A percentile compares a stretch with the other conserved stretches of the same genome.
Evolutionary conservation across 2,797 vertebrate species (phyloP).

Genomic region (Nyctibius grandis): DNA sequence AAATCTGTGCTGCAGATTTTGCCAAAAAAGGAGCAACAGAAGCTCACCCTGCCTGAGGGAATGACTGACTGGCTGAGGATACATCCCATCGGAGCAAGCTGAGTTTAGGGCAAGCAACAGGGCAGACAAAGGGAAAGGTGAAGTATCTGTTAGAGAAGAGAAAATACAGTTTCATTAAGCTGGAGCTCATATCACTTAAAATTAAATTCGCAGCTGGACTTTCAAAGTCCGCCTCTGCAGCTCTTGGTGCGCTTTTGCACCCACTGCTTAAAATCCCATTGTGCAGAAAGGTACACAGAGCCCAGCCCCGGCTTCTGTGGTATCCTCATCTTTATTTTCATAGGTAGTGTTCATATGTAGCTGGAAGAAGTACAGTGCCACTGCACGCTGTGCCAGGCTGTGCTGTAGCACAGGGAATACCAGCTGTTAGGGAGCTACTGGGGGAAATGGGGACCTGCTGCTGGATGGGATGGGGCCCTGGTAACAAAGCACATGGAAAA

Average conservation of each 20-base stretch:
- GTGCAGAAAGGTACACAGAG: neutral
- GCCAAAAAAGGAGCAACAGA: constrained; percentile 58
- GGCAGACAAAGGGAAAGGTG: constrained; percentile 6
- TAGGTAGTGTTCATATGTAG: neutral
- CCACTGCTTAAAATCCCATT: neutral
- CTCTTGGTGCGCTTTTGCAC: neutral
- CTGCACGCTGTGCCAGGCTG: fast-evolving
- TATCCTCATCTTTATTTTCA: neutral
- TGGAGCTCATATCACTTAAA: neutral
- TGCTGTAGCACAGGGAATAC: neutral
- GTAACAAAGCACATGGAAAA: neutral
- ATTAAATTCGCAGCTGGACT: constrained; percentile 13
- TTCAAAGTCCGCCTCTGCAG: neutral
- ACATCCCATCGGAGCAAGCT: neutral
- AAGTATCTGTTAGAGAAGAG: neutral
- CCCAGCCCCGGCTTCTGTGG: neutral
- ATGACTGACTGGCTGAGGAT: neutral
- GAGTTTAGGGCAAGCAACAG: neutral
- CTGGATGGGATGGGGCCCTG: neutral
- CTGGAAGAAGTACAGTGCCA: neutral
- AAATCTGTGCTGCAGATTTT: constrained; percentile 61
- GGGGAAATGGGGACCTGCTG: neutral
- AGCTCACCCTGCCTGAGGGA: constrained; percentile 44
- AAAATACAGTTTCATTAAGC: constrained; percentile 25
- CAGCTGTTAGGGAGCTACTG: neutral